Evolutionary conservation across 2,888 invertebrate genomes (phyloP).

Genomic region (Clitarchus hookeri): DNA sequence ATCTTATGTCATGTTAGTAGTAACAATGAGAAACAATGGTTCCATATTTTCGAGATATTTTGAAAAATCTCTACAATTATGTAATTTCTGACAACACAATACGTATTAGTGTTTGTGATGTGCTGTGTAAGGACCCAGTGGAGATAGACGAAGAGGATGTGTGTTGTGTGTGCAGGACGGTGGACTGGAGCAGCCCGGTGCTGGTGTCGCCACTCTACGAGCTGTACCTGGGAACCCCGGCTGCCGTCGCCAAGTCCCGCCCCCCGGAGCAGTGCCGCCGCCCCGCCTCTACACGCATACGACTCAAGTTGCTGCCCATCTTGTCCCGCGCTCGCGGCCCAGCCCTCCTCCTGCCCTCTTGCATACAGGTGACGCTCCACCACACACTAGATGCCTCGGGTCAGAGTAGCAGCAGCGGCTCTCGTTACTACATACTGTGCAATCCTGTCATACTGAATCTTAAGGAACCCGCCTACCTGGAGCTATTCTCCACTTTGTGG

Average conservation of each 20-base stretch:
- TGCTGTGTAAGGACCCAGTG: background rate
- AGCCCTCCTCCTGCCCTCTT: slow-evolving; percentile 63
- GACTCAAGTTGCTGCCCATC: slow-evolving; percentile 83
- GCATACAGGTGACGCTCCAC: slow-evolving; percentile 68
- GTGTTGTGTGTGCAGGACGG: slow-evolving; percentile 58
- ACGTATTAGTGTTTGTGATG: background rate
- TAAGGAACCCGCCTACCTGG: too few species aligned
- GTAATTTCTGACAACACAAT: too few species aligned
- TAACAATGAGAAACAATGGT: too few species aligned
- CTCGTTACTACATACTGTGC: too few species aligned
- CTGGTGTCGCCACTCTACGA: slow-evolving; percentile 77
- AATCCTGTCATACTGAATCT: too few species aligned
- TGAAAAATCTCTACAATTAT: too few species aligned
- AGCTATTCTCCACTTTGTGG: too few species aligned
- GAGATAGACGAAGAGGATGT: background rate
- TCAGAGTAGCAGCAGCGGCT: too few species aligned
- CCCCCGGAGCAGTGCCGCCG: slow-evolving; percentile 69
- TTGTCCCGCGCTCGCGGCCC: slow-evolving; percentile 64
- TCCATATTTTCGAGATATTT: too few species aligned
- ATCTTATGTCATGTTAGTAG: too few species aligned
- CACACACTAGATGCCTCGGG: too few species aligned
- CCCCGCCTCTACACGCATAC: slow-evolving; percentile 80
- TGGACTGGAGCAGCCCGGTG: slow-evolving; percentile 76
- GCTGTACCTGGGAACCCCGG: slow-evolving; percentile 69
- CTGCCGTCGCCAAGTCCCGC: slow-evolving; percentile 42